Conservation (phyloP, 2,888 invertebrate species). For the Pycnomerus fuliginosus region DNA sequence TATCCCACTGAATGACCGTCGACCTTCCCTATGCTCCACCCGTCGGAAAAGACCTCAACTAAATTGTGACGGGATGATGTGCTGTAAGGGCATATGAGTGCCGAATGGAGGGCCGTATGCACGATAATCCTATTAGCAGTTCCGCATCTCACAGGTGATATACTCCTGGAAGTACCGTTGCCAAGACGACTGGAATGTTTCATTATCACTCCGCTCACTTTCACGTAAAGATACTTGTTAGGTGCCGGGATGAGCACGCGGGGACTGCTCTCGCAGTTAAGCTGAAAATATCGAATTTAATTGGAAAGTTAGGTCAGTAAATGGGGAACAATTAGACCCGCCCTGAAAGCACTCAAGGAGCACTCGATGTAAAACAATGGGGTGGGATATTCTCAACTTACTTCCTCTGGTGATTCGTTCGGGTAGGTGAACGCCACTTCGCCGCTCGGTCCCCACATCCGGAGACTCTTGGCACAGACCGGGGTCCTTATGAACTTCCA, state of each 20-base stretch:
- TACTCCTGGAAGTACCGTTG: constrained; percentile 55
- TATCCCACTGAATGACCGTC: constrained; percentile 41
- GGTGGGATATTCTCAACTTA: constrained; percentile 29
- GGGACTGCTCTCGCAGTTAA: constrained; percentile 76
- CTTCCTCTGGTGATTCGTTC: constrained; percentile 39
- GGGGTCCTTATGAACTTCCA: constrained; percentile 77
- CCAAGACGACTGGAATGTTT: constrained; percentile 55
- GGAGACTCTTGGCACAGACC: constrained; percentile 68
- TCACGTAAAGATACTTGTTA: constrained; percentile 76
- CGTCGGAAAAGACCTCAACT: constrained; percentile 83
- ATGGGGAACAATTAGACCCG: not conserved
- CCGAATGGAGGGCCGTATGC: constrained; percentile 63
- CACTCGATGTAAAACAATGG: not conserved
- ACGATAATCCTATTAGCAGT: constrained; percentile 79
- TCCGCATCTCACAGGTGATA: constrained; percentile 60
- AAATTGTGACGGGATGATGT: constrained; percentile 59
- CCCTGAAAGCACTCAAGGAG: too few relatives aligned
- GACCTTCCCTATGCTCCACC: constrained; percentile 62
- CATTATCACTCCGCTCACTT: constrained; percentile 65
- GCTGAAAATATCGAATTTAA: constrained; percentile 58
- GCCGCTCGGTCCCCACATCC: constrained; percentile 75
- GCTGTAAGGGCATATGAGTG: constrained; percentile 62
- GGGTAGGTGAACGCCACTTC: constrained; percentile 63
- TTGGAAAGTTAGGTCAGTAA: constrained; percentile 7
- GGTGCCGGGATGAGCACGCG: constrained; percentile 78